phyloP scores from a whole-genome alignment of 2,113 vertebrate species.

The Chamaea fasciata region DNA sequence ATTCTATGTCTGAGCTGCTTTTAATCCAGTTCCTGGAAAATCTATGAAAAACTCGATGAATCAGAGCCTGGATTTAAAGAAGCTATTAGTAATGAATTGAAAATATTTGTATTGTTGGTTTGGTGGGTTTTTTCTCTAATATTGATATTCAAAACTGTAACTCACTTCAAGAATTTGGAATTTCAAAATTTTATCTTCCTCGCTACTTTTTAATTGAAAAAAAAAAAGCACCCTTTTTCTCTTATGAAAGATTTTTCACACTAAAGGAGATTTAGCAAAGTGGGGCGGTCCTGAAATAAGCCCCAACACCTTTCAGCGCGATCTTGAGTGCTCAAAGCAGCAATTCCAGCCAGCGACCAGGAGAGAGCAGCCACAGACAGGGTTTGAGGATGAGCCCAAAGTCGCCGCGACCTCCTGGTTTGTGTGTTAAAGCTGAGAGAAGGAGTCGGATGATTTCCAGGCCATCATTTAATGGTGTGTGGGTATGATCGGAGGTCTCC shows the following conservation, averaged over 20 bases:
- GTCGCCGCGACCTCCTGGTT: not conserved
- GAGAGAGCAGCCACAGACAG: conserved; percentile 32
- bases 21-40: not conserved
- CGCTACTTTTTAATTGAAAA: not conserved
- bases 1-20: not conserved
- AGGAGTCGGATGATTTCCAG: not conserved
- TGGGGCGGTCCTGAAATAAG: not conserved
- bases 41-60: not conserved
- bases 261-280: not conserved
- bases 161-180: not conserved
- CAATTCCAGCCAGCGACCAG: not conserved
- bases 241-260: not conserved
- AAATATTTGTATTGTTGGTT: not conserved
- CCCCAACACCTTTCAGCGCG: not conserved
- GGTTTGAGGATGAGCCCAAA: not conserved
- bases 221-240: not conserved
- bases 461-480: not conserved
- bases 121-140: not conserved
- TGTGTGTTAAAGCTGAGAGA: not conserved
- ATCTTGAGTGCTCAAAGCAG: fast-evolving
- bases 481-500: not conserved
- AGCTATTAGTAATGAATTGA: not conserved
- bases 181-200: not conserved
- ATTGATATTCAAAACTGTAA: not conserved
- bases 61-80: not conserved